A percentile compares a stretch with the other conserved stretches of the same genome.
Evolutionary conservation across 2,113 vertebrate species (phyloP).

Genomic region (Chaetorhynchus papuensis): DNA sequence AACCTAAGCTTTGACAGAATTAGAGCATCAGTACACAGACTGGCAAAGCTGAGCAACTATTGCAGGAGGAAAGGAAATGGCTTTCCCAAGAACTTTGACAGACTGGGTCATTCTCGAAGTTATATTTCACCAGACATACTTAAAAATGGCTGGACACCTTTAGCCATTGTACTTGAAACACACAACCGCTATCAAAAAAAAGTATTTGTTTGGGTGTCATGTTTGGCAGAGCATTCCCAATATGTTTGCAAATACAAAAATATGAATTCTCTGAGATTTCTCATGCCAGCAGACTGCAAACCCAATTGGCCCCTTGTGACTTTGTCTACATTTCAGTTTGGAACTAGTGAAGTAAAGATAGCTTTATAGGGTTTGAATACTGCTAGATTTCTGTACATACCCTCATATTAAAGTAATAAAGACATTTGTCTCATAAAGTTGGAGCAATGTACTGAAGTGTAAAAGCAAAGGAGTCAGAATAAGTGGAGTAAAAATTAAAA

Average conservation of each 20-base stretch:
- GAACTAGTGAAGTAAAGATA: not conserved
- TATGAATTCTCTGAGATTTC: not conserved
- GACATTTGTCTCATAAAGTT: not conserved
- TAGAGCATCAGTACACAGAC: not conserved
- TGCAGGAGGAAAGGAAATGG: not conserved
- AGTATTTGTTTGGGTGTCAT: slow-evolving; percentile 19
- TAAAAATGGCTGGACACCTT: not conserved
- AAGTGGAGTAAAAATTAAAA: not conserved
- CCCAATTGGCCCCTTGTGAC: not conserved
- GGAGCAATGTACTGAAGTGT: not conserved
- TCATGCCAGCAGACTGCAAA: not conserved
- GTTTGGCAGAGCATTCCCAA: slow-evolving; percentile 13
- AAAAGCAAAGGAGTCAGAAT: not conserved
- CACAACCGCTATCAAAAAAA: not conserved
- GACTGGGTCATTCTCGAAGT: not conserved
- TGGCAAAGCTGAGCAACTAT: not conserved
- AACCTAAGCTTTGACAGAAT: not conserved
- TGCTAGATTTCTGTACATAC: not conserved
- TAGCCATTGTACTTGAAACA: slow-evolving; percentile 15
- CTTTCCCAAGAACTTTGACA: not conserved
- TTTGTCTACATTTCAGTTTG: not conserved
- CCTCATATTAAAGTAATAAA: not conserved
- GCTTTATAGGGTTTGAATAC: not conserved
- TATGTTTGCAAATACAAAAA: slow-evolving; percentile 45
- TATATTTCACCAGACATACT: not conserved